Base-by-base conservation (phyloP, 1,140 invertebrate species). In the Drosophila arizonae region DNA sequence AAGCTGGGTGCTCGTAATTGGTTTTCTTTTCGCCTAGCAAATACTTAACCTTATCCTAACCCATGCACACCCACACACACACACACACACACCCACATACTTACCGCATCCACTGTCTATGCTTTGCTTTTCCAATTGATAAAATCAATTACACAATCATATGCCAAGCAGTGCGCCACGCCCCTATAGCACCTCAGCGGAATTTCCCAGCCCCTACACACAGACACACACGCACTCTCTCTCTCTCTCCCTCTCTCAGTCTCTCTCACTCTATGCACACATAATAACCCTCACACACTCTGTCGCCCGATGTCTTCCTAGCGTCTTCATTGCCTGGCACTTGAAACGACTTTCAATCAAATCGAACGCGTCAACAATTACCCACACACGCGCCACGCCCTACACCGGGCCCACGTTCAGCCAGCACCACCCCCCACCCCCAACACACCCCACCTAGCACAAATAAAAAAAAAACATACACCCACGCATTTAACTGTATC, bases 111-210 rank as follows among this genome's bases (percentile, higher is more conserved):
- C 43, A 11, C 26, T 67, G 9, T 52, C 63, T 41, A 58, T 64
- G 51, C 39, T 50, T 58, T 65, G 54, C 17, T 54, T 57, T 64
- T 70, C 0, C 69, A 77, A 81, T 84, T 86, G 81, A 86, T 86
- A 84, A 85, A 85, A 86, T 85, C 81, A 85, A 86, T 86, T 86
- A 85, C 81, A 86, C 74, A 85, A 85, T 81, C 81, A 85, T 85
- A 86, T 85, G 81, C 69, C 77, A 75, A 52, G 81, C 81, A 46
- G 54, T 67, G 58, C 62, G 79, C 58, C 79, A 68, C 79, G 75
- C 79, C 64, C 50, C 52, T 55, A 57, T 43, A 30, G 30, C 24
- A 43, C 17, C 30, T n/a, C 13, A 50, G 10, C 51, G 13, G 13
- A 52, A 50, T 15, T 36, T n/a, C 26, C 13, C 30, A 30, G 9